Conservation (phyloP, 1,140 invertebrate species). For the Fopius arisanus region DNA sequence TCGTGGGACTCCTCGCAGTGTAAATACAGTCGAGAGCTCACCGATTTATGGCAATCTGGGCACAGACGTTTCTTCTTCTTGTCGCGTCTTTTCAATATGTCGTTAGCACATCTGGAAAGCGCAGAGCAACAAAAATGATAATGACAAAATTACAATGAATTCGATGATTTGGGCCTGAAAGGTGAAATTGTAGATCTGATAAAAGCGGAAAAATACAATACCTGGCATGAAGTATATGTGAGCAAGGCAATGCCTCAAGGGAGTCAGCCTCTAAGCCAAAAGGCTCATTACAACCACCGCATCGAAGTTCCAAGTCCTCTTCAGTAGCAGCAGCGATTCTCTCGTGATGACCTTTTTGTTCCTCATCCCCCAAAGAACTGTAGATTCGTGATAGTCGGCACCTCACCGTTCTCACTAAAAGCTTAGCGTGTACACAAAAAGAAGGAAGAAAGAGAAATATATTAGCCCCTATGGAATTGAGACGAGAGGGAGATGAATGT, state of each 20-base stretch:
- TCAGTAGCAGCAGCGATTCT: slow-evolving; percentile 74
- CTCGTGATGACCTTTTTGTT: slow-evolving; percentile 77
- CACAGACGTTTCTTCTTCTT: slow-evolving; percentile 71
- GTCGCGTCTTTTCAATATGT: slow-evolving; percentile 72
- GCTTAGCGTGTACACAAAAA: slow-evolving; percentile 59
- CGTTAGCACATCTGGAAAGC: slow-evolving; percentile 72
- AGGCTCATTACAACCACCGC: slow-evolving; percentile 78
- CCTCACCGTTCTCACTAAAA: slow-evolving; percentile 79
- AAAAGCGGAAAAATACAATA: slow-evolving; percentile 49
- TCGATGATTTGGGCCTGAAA: too few relatives aligned
- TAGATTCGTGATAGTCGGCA: slow-evolving; percentile 80
- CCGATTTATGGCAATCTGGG: slow-evolving; percentile 72
- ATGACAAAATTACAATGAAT: too few relatives aligned
- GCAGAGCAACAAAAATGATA: background rate
- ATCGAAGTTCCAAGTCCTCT: slow-evolving; percentile 77
- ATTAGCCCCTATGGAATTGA: background rate
- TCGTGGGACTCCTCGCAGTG: slow-evolving; percentile 63
- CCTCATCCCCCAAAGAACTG: slow-evolving; percentile 79
- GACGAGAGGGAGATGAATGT: background rate
- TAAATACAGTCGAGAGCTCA: slow-evolving; percentile 69
- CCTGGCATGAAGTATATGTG: slow-evolving; percentile 86
- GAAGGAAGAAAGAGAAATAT: background rate
- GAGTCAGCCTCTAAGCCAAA: slow-evolving; percentile 78
- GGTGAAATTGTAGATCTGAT: background rate
- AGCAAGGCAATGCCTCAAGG: slow-evolving; percentile 81